Evolutionary conservation across 2,888 invertebrate species (phyloP).

Genomic region (Taenaris catops): DNA sequence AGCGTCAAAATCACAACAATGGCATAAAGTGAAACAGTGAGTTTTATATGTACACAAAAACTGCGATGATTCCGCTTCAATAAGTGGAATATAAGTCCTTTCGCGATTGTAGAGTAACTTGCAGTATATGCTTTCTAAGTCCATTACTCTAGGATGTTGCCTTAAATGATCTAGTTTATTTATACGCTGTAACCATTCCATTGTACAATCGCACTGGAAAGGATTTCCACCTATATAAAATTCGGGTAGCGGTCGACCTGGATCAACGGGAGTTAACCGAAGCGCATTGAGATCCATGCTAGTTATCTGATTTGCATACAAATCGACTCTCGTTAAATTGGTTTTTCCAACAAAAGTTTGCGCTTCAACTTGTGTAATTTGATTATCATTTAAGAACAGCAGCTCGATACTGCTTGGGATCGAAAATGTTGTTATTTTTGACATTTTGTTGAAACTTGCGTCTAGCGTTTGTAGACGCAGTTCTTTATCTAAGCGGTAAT

Average conservation of each 20-base stretch:
- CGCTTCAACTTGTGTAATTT: constrained; percentile 90
- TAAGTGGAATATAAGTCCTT: constrained; percentile 90
- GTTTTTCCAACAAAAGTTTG: constrained; percentile 94
- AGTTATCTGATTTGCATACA: constrained; percentile 95
- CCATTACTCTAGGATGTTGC: constrained; percentile 95
- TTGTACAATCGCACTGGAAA: constrained; percentile 96
- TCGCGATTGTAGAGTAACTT: constrained; percentile 92
- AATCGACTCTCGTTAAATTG: constrained; percentile 93
- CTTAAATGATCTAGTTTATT: constrained; percentile 90
- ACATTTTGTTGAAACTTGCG: constrained; percentile 93
- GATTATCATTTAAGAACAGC: constrained; percentile 93
- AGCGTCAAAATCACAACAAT: constrained; percentile 97
- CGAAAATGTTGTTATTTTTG: constrained; percentile 85
- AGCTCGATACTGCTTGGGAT: constrained; percentile 92
- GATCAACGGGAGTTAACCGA: constrained; percentile 88
- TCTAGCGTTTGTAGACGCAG: constrained; percentile 90
- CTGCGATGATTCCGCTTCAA: constrained; percentile 92
- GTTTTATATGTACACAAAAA: constrained; percentile 95
- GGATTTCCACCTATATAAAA: constrained; percentile 97
- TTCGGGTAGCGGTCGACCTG: constrained; percentile 88
- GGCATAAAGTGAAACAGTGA: constrained; percentile 96
- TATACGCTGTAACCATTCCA: constrained; percentile 96
- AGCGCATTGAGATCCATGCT: constrained; percentile 94
- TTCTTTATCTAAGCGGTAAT: constrained; percentile 84
- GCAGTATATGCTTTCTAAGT: constrained; percentile 93